A percentile compares a stretch with the other conserved stretches of the same genome.
phyloP scores from a whole-genome alignment of 2,113 vertebrate genomes.

The Pangasianodon gigas region DNA sequence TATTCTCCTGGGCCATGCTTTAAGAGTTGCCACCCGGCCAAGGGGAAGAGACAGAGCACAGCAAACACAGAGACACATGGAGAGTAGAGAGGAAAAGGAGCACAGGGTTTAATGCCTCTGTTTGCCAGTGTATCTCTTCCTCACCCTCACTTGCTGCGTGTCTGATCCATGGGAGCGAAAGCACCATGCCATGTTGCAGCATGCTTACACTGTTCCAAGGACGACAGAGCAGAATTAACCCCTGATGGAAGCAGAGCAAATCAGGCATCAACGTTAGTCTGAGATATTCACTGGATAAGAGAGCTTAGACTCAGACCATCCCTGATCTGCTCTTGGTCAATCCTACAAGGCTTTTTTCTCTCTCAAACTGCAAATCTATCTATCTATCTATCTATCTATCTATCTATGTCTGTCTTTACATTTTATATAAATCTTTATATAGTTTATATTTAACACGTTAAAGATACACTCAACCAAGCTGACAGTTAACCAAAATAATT shows the following conservation, averaged over 20 bases:
- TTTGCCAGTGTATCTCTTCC: constrained; percentile 63
- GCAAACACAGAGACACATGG: constrained; percentile 54
- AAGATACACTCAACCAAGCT: not conserved
- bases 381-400: not conserved
- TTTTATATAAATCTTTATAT: not conserved
- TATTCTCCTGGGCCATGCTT: constrained; percentile 71
- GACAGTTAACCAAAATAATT: not conserved
- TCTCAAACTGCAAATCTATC: not conserved
- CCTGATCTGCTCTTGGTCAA: constrained; percentile 7
- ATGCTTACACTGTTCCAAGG: constrained; percentile 60
- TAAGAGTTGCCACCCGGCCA: constrained; percentile 71
- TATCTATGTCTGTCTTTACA: not conserved
- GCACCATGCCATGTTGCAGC: constrained; percentile 62
- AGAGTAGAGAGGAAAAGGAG: constrained; percentile 74
- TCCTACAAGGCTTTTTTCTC: not conserved
- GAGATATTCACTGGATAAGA: constrained; percentile 30
- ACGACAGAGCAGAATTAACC: constrained; percentile 69
- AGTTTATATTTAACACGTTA: not conserved
- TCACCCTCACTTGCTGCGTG: constrained; percentile 36
- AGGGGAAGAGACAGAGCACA: constrained; percentile 35
- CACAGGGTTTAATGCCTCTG: constrained; percentile 75
- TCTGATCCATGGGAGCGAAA: constrained; percentile 56
- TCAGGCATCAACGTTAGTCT: constrained; percentile 18
- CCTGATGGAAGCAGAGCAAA: constrained; percentile 57
- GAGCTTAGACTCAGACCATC: constrained; percentile 10